A percentile compares a stretch with the other conserved stretches of the same genome.
Evolutionary conservation across 2,113 vertebrate genomes (phyloP).

Genomic region (Prinia subflava): DNA sequence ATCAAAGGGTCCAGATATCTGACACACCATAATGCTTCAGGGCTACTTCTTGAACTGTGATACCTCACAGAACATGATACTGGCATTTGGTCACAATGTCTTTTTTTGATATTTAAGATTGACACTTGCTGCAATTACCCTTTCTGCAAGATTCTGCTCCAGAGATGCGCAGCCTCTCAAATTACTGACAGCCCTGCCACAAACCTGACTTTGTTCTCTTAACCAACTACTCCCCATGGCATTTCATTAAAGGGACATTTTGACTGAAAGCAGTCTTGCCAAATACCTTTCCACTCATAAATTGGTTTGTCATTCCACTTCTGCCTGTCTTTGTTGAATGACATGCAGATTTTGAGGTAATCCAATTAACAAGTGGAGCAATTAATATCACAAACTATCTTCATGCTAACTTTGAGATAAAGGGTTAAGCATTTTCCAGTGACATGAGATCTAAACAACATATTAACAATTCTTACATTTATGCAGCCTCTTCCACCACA

Average conservation of each 20-base stretch:
- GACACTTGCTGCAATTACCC: slow-evolving; percentile 68
- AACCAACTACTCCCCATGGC: slow-evolving; percentile 64
- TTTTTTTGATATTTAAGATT: slow-evolving; percentile 60
- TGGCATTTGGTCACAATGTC: slow-evolving; percentile 55
- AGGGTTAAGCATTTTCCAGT: background rate
- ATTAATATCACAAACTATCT: background rate
- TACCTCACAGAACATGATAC: slow-evolving; percentile 41
- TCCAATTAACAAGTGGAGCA: slow-evolving; percentile 17
- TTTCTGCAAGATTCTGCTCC: slow-evolving; percentile 63
- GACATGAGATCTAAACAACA: background rate
- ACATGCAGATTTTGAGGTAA: slow-evolving; percentile 29
- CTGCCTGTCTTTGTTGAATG: slow-evolving; percentile 18
- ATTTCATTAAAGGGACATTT: slow-evolving; percentile 69
- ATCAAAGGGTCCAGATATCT: slow-evolving; percentile 45
- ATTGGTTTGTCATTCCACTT: slow-evolving; percentile 45
- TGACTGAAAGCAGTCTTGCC: slow-evolving; percentile 58
- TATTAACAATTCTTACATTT: background rate
- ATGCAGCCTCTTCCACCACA: background rate
- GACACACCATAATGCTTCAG: slow-evolving; percentile 28
- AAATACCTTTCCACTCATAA: slow-evolving; percentile 61
- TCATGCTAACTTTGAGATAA: slow-evolving; percentile 5
- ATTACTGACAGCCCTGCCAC: slow-evolving; percentile 66
- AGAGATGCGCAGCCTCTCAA: slow-evolving; percentile 60
- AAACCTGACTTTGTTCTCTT: slow-evolving; percentile 74
- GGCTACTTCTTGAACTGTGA: slow-evolving; percentile 57